Percentiles rank a stretch among this genome's conserved stretches.
phyloP scores from a whole-genome alignment of 1,140 invertebrate species.

The Drosophila prosaltans region DNA sequence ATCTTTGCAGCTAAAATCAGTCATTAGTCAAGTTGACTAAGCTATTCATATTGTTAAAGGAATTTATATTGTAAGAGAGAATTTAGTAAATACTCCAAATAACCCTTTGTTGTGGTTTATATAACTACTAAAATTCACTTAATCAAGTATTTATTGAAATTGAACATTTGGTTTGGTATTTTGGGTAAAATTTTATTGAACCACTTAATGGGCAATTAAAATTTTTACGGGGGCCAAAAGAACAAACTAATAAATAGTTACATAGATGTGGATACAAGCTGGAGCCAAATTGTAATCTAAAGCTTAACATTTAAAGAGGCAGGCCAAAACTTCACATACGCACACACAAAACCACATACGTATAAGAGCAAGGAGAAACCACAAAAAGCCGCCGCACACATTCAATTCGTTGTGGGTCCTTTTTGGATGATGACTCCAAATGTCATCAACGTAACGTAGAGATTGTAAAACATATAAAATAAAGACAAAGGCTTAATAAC shows the following conservation, averaged over 20 bases:
- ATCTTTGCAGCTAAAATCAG: no score
- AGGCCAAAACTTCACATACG: background rate
- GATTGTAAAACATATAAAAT: constrained; percentile 70
- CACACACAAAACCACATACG: background rate
- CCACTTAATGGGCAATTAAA: constrained; percentile 13
- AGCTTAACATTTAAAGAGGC: constrained; percentile 9
- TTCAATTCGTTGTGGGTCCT: constrained; percentile 39
- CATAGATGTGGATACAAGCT: background rate
- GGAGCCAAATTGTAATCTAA: constrained; percentile 1
- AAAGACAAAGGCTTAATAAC: constrained; percentile 68
- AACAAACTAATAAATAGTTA: constrained; percentile 15
- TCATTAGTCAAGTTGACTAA: no score
- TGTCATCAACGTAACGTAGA: constrained; percentile 45
- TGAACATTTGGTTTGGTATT: background rate
- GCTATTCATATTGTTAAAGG: no score
- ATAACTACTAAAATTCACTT: background rate
- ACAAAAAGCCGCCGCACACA: constrained; percentile 52
- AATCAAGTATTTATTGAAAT: background rate
- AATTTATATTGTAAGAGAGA: no score
- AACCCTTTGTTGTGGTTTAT: background rate
- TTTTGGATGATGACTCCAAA: constrained; percentile 6
- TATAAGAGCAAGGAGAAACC: constrained; percentile 18
- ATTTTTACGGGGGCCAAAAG: background rate
- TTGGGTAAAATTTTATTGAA: constrained; percentile 10
- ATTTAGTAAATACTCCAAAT: background rate